Evolutionary conservation across 2,113 vertebrate species (phyloP).

Genomic region (Reinhardtius hippoglossoides): DNA sequence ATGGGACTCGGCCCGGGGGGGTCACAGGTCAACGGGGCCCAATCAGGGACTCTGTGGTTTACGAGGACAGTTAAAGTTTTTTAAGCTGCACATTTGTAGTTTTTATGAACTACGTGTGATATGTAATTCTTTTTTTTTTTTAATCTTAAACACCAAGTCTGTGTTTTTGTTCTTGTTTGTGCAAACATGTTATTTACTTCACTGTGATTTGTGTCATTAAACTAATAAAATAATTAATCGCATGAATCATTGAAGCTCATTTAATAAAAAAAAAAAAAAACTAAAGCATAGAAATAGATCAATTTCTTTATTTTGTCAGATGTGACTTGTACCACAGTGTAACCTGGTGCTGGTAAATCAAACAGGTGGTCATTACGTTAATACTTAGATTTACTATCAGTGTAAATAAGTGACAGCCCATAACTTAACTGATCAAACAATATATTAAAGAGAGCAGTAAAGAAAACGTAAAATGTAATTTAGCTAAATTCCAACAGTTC

Average conservation of each 20-base stretch:
- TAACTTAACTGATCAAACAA: slow-evolving; percentile 21
- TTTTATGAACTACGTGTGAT: background rate
- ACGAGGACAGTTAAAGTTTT: background rate
- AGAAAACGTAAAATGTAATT: slow-evolving; percentile 8
- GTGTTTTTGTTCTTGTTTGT: slow-evolving; percentile 18
- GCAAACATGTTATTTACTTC: slow-evolving; percentile 25
- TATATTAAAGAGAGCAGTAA: slow-evolving; percentile 23
- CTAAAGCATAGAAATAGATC: background rate
- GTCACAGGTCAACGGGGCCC: slow-evolving; percentile 10
- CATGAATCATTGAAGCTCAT: background rate
- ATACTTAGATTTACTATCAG: slow-evolving; percentile 3
- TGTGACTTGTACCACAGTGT: slow-evolving; percentile 18
- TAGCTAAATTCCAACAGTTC: slow-evolving; percentile 2
- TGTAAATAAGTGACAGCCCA: slow-evolving; percentile 5
- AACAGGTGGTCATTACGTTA: background rate
- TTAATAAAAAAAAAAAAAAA: background rate
- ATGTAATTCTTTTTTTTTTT: slow-evolving; percentile 20
- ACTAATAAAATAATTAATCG: slow-evolving; percentile 24
- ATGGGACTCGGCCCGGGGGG: slow-evolving; percentile 11
- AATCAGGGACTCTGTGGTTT: background rate
- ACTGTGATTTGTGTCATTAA: slow-evolving; percentile 45
- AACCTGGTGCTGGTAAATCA: slow-evolving; percentile 5
- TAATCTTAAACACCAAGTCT: background rate
- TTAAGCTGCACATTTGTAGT: slow-evolving; percentile 4
- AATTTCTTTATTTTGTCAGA: slow-evolving; percentile 47